phyloP scores from a whole-genome alignment of 2,888 invertebrate species.

The Tillus elongatus region DNA sequence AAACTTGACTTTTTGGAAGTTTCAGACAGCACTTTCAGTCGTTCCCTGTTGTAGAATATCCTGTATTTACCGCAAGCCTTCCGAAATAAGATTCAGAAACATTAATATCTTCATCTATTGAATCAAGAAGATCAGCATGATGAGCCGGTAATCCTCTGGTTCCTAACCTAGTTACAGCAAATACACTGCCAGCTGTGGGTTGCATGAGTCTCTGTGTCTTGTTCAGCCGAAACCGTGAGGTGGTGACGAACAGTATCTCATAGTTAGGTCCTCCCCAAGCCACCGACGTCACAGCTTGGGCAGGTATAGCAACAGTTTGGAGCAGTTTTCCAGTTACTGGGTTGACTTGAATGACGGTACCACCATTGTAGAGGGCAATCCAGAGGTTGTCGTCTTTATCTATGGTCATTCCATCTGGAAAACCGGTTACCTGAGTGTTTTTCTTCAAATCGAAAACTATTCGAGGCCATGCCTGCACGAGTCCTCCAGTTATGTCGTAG shows the following conservation, averaged over 20 bases:
- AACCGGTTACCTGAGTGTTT: slow-evolving; percentile 13
- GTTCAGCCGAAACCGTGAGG: slow-evolving; percentile 36
- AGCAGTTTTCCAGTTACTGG: slow-evolving; percentile 41
- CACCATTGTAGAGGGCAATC: slow-evolving; percentile 58
- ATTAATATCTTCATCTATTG: too few species aligned
- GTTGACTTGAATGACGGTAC: slow-evolving; percentile 49
- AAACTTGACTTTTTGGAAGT: too few species aligned
- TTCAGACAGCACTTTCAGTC: background rate
- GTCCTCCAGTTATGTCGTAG: slow-evolving; percentile 50
- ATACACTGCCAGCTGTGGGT: slow-evolving; percentile 44
- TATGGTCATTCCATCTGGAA: slow-evolving; percentile 54
- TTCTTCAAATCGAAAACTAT: slow-evolving; percentile 27
- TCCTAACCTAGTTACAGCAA: slow-evolving; percentile 32
- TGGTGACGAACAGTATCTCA: slow-evolving; percentile 55
- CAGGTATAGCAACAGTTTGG: slow-evolving; percentile 46
- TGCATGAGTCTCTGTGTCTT: slow-evolving; percentile 30
- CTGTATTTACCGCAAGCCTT: too few species aligned
- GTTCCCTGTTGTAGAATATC: too few species aligned
- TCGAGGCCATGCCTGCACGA: slow-evolving; percentile 36
- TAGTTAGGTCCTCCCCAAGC: slow-evolving; percentile 54
- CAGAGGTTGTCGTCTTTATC: slow-evolving; percentile 68
- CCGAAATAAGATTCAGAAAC: too few species aligned
- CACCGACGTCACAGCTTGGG: slow-evolving; percentile 50
- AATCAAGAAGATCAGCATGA: slow-evolving; percentile 30
- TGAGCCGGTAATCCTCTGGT: slow-evolving; percentile 31